Conservation (phyloP, 2,888 invertebrate species). For the Ferdinandea cuprea region DNA sequence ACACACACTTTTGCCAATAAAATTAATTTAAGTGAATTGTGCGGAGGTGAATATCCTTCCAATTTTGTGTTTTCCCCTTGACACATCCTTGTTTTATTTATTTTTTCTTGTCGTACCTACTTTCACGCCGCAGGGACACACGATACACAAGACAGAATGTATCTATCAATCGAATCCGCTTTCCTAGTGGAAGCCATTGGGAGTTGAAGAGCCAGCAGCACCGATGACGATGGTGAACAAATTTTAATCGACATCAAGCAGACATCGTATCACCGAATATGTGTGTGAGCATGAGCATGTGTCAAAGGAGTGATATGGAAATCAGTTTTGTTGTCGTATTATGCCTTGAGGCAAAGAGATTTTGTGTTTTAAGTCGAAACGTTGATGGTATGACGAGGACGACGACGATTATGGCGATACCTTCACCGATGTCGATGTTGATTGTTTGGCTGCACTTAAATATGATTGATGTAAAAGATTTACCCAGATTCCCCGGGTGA, state of each 20-base stretch:
- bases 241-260: conserved; percentile 69
- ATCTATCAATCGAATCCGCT: conserved; percentile 65
- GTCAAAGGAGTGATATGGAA: conserved; percentile 73
- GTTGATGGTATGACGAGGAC: conserved; percentile 20
- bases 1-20: conserved; percentile 64
- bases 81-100: conserved; percentile 34
- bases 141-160: conserved; percentile 42
- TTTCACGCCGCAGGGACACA: conserved; percentile 55
- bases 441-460: conserved; percentile 67
- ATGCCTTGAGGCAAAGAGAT: conserved; percentile 46
- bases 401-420: conserved; percentile 11
- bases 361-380: conserved; percentile 59
- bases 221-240: conserved; percentile 52
- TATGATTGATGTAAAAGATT: conserved; percentile 72
- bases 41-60: conserved; percentile 73
- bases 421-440: conserved; percentile 25
- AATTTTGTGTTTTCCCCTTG: conserved; percentile 53
- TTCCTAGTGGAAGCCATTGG: conserved; percentile 57
- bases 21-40: conserved; percentile 75
- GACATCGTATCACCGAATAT: conserved; percentile 35
- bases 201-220: conserved; percentile 46
- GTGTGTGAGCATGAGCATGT: conserved; percentile 31
- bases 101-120: conserved; percentile 34
- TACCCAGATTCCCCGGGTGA: conserved; percentile 57
- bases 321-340: conserved; percentile 69